These are phyloP conservation scores for Xylocopa sonorina DNA, from an alignment of 1,140 invertebrate genomes.

Conservation along the genomic window DNA sequence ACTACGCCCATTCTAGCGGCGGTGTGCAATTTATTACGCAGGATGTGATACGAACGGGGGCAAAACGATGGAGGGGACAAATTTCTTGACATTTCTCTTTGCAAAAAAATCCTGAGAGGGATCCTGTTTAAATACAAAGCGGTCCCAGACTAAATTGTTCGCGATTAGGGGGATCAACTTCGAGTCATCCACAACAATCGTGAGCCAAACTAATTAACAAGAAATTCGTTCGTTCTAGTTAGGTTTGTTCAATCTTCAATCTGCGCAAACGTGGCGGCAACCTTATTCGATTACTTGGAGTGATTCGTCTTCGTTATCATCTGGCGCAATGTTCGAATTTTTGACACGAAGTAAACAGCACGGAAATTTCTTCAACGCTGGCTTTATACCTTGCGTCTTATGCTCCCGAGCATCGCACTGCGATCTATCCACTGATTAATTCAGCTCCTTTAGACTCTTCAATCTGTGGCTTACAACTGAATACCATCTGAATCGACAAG, in stretches of 20 bases:
- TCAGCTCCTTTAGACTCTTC: constrained; percentile 5
- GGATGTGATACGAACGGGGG: constrained; percentile 5
- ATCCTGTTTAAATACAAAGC: not conserved
- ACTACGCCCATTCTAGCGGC: not conserved
- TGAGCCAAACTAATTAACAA: constrained; percentile 69
- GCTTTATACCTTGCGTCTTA: constrained; percentile 4
- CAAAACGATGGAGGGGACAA: not conserved
- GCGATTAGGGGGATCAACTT: not conserved
- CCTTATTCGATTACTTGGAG: constrained; percentile 53
- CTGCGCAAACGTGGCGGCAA: constrained; percentile 53
- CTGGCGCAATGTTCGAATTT: constrained; percentile 23
- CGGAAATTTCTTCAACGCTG: too few relatives aligned
- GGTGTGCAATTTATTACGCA: not conserved
- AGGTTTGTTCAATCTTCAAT: constrained; percentile 52
- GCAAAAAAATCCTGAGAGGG: not conserved
- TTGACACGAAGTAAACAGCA: too few relatives aligned
- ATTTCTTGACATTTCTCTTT: not conserved
- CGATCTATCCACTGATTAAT: constrained; percentile 40
- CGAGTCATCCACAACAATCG: constrained; percentile 48
- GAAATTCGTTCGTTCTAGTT: constrained; percentile 52
- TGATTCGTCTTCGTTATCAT: constrained; percentile 70
- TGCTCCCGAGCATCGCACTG: not conserved
- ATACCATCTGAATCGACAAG: constrained; percentile 12
- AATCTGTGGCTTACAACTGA: not conserved
- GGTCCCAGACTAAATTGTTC: not conserved